phyloP scores from a whole-genome alignment of 1,140 invertebrate genomes.

The Marisa cornuarietis region DNA sequence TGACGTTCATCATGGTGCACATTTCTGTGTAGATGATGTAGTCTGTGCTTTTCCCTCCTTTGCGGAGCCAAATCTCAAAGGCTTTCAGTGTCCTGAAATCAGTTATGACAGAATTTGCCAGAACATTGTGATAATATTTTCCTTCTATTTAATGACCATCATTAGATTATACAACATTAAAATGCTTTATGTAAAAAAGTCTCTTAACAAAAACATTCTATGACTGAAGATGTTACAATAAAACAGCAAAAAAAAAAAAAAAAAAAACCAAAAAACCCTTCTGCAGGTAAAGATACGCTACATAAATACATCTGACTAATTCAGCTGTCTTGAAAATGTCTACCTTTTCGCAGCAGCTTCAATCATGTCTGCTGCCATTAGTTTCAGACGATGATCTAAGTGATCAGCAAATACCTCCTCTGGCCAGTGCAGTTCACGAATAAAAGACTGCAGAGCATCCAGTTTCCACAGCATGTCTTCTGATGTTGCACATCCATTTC shows the following conservation, averaged over 20 bases:
- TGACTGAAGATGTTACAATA: too few relatives aligned
- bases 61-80: constrained; percentile 93
- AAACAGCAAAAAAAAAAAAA: background rate
- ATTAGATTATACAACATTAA: too few relatives aligned
- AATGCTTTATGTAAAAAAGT: too few relatives aligned
- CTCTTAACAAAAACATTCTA: too few relatives aligned
- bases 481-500: constrained; percentile 90
- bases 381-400: constrained; percentile 94
- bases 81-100: constrained; percentile 69
- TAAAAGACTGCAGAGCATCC: constrained; percentile 97
- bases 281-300: background rate
- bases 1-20: constrained; percentile 99
- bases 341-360: constrained; percentile 96
- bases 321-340: background rate
- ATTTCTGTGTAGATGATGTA: constrained; percentile 98
- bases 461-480: constrained; percentile 99
- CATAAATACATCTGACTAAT: background rate
- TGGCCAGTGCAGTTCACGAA: constrained; percentile 98
- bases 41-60: constrained; percentile 92
- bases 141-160: background rate
- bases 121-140: background rate
- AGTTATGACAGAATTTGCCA: background rate
- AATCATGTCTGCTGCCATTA: constrained; percentile 99
- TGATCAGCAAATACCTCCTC: constrained; percentile 97
- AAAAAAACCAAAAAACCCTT: background rate